Conservation (phyloP, 2,888 invertebrate species). For the Rhogogaster chlorosoma region DNA sequence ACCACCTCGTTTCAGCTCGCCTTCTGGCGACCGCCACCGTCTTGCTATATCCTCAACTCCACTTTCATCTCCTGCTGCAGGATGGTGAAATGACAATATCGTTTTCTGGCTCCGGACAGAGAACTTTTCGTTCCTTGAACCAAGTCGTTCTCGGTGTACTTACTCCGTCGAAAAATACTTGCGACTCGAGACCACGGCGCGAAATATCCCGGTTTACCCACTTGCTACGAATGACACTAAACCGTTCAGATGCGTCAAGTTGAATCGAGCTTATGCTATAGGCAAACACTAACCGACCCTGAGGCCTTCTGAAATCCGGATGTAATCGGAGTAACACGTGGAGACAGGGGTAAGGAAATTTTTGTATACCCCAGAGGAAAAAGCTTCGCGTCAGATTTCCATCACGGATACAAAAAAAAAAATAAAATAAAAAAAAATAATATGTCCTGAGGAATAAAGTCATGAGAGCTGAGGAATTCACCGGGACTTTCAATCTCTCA, state of each 20-base stretch:
- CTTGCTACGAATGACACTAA: constrained; percentile 34
- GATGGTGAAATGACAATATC: constrained; percentile 45
- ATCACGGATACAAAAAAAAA: neutral
- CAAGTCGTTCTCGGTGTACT: neutral
- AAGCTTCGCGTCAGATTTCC: neutral
- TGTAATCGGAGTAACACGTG: constrained; percentile 13
- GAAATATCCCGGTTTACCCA: constrained; percentile 22
- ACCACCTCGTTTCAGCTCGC: constrained; percentile 45
- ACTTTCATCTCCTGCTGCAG: constrained; percentile 44
- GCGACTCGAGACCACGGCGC: neutral
- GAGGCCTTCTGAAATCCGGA: constrained; percentile 6
- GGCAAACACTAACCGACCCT: constrained; percentile 6
- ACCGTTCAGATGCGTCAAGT: constrained; percentile 34
- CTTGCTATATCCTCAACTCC: constrained; percentile 27
- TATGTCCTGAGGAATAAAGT: neutral
- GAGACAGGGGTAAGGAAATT: constrained; percentile 20
- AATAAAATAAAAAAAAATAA: neutral
- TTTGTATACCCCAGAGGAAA: neutral
- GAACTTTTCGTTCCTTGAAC: constrained; percentile 20
- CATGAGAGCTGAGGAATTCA: neutral
- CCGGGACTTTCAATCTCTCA: neutral
- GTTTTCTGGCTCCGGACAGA: constrained; percentile 11
- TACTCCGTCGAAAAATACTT: constrained; percentile 10
- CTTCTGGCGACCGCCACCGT: constrained; percentile 33
- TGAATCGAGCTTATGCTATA: constrained; percentile 12